Conservation (phyloP, 2,113 vertebrate genomes). For the Bufo bufo region DNA sequence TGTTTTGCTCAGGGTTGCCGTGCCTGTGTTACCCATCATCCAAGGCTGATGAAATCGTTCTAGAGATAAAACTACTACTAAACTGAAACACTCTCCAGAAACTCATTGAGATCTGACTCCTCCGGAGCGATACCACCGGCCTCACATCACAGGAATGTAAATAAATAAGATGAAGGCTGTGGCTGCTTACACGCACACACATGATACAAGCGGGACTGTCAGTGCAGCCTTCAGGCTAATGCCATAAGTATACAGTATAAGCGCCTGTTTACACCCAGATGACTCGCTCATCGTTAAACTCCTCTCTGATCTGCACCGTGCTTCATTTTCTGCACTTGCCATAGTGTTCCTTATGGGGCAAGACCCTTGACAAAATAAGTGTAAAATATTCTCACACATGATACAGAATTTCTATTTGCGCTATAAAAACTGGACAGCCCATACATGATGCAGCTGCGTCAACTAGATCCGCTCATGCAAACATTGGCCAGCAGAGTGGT, state of each 20-base stretch:
- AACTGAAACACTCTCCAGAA: slow-evolving; percentile 8
- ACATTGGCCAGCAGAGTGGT: not conserved
- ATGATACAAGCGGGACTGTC: slow-evolving; percentile 27
- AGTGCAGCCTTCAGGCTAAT: slow-evolving; percentile 11
- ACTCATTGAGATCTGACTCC: slow-evolving; percentile 21
- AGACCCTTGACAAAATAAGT: too few species aligned
- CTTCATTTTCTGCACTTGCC: not conserved
- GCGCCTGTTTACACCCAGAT: slow-evolving; percentile 21
- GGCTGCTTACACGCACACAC: slow-evolving; percentile 38
- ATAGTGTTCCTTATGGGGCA: not conserved
- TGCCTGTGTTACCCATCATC: slow-evolving; percentile 19
- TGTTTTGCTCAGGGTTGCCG: not conserved
- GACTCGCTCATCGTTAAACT: not conserved
- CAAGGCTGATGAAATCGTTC: slow-evolving; percentile 15
- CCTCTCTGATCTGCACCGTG: not conserved
- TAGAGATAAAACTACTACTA: not conserved
- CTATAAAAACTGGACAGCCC: too few species aligned
- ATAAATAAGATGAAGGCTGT: slow-evolving; percentile 48
- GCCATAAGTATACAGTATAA: slow-evolving; percentile 8
- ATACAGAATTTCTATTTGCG: not conserved
- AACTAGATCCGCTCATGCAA: not conserved
- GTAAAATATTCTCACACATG: not conserved
- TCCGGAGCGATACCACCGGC: slow-evolving; percentile 37
- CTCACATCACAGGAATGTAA: slow-evolving; percentile 48
- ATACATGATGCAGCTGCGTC: not conserved